phyloP scores from a whole-genome alignment of 1,140 invertebrate species.

The Atopsyche davidsoni region DNA sequence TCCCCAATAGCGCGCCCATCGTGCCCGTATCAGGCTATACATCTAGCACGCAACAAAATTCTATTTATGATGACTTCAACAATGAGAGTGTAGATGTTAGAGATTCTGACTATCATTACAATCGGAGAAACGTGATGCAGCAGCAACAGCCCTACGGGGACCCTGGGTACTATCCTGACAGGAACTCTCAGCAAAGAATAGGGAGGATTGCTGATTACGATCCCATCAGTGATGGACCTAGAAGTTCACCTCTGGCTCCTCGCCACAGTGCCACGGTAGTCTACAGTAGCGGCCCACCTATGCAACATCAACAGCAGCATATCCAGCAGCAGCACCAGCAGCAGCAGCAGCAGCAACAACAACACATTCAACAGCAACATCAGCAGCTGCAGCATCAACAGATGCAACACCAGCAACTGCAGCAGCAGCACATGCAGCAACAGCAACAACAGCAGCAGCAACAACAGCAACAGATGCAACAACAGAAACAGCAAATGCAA shows the following conservation, averaged over 20 bases:
- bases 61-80: conserved; percentile 25
- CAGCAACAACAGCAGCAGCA: too few species aligned
- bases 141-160: conserved; percentile 14
- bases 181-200: conserved; percentile 36
- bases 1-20: conserved; percentile 26
- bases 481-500: not conserved
- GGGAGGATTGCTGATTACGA: conserved; percentile 78
- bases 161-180: conserved; percentile 16
- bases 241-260: conserved; percentile 66
- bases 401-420: too few species aligned
- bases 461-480: too few species aligned
- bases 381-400: too few species aligned
- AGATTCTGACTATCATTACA: conserved; percentile 1
- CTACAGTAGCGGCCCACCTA: conserved; percentile 56
- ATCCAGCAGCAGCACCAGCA: conserved; percentile 11
- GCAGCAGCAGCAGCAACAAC: conserved; percentile 9
- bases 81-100: conserved; percentile 14
- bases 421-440: too few species aligned
- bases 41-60: conserved; percentile 12
- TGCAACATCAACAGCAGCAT: conserved; percentile 14
- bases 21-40: too few species aligned
- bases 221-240: conserved; percentile 64
- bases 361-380: too few species aligned
- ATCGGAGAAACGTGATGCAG: conserved; percentile 5
- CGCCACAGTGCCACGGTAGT: conserved; percentile 73